These are phyloP conservation scores for Lasiurus borealis DNA, from an alignment of 2,113 vertebrate genomes.

Conservation along the genomic window DNA sequence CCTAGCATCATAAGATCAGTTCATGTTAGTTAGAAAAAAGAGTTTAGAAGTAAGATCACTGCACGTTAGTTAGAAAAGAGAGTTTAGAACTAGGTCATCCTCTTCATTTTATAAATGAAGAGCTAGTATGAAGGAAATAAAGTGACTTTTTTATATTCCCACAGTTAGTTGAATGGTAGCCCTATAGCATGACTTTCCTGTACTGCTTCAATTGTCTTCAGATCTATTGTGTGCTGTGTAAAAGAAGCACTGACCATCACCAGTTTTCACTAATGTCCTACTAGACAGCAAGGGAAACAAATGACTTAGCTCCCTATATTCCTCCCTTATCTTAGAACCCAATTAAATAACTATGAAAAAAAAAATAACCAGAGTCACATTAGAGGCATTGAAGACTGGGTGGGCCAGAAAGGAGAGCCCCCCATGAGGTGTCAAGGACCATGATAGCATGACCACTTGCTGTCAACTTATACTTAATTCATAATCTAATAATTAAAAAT, in stretches of 20 bases:
- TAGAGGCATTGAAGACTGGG: constrained; percentile 62
- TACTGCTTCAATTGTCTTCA: background rate
- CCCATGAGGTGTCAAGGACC: background rate
- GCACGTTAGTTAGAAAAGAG: background rate
- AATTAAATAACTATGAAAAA: constrained; percentile 1
- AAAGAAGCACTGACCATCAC: background rate
- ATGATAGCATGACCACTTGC: background rate
- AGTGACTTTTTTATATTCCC: background rate
- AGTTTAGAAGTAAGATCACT: background rate
- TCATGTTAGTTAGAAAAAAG: background rate
- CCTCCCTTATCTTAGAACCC: background rate
- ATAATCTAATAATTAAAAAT: background rate
- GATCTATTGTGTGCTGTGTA: background rate
- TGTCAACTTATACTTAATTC: background rate
- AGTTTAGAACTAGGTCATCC: background rate
- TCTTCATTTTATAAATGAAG: background rate
- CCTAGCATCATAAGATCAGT: background rate
- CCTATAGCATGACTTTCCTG: background rate
- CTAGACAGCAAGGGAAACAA: background rate
- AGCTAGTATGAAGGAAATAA: background rate
- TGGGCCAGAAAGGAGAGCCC: constrained; percentile 22
- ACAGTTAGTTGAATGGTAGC: background rate
- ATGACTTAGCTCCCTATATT: background rate
- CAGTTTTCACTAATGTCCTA: background rate
- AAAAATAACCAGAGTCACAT: constrained; percentile 48